A percentile compares a stretch with the other conserved stretches of the same genome.
Conservation (phyloP, 2,113 vertebrate genomes). For the Leuciscus idus region DNA sequence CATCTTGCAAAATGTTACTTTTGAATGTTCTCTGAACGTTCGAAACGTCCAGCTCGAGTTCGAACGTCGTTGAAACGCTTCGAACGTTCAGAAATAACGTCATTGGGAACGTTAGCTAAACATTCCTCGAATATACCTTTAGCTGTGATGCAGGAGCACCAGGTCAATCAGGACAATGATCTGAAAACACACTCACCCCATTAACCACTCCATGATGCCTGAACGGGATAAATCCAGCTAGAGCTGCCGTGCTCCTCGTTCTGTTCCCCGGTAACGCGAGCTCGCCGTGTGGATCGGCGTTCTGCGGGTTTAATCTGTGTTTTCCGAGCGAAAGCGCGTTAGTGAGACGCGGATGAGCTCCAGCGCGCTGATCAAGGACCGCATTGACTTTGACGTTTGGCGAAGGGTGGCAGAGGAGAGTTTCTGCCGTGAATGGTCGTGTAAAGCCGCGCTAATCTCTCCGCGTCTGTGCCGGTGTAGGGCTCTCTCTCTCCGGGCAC, state of each 20-base stretch:
- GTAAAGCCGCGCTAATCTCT: conserved; percentile 15
- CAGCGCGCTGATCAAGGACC: conserved; percentile 32
- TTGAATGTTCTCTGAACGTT: too few relatives aligned
- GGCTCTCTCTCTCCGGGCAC: conserved; percentile 20
- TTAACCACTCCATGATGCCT: conserved; percentile 86
- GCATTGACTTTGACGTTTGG: conserved; percentile 57
- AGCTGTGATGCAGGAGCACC: neutral
- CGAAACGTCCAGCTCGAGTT: too few relatives aligned
- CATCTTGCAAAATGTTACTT: too few relatives aligned
- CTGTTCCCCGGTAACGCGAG: conserved; percentile 63
- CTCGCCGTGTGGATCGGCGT: conserved; percentile 10
- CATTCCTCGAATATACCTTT: too few relatives aligned
- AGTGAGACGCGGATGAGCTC: conserved; percentile 45
- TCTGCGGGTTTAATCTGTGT: neutral
- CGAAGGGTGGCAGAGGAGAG: conserved; percentile 39
- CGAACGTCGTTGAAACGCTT: too few relatives aligned
- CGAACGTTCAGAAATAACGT: too few relatives aligned
- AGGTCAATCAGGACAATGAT: neutral
- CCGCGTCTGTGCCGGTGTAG: neutral
- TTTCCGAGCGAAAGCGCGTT: neutral
- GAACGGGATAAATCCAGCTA: conserved; percentile 72
- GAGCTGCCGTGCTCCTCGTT: conserved; percentile 71
- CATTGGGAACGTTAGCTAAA: too few relatives aligned
- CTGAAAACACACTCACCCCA: conserved; percentile 80
- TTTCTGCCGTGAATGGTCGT: conserved; percentile 22